Evolutionary conservation across 2,888 invertebrate genomes (phyloP), one percentile per base, ranked within the genome.

Genomic region (Caenorhabditis sinica): DNA sequence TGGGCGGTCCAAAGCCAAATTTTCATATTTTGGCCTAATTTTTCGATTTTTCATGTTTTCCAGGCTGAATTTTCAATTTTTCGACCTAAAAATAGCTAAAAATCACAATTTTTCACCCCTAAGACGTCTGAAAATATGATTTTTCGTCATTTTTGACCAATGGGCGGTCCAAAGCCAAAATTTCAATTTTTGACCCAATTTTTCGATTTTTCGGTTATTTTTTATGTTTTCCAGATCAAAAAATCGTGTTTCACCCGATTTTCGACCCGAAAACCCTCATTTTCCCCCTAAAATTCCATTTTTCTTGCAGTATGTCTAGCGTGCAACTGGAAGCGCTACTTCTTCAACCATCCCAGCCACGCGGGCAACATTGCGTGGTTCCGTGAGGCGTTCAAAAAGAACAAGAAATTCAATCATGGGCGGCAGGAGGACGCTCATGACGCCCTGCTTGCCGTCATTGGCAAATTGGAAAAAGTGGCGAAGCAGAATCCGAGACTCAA

Each of bases 381-480:
- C 61, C 40, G 71, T 43, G 84, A 84, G 25, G 84, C 84, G 8
- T 84, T 84, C 43, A 71, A 61, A 60, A 51, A 25, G 36, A 66
- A 75, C 13, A 17, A 30, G 43, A 84, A 84, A 23, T 84, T 84
- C 84, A 84, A 84, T 58, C 80, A 80, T 20, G 84, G 84, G 1
- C 80, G 80, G 2, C 84, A 84, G 33, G 84, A 84, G 20, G 84
- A 84, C 30, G 84, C 84, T 30, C 84, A 84, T 25, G 84, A 84
- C 40, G 84, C 84, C 33, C 72, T 84, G 28, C 60, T 84, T 0
- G 75, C 80, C 5, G 80, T 84, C 66, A 25, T 84, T 33, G 84
- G 75, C 8, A 84, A 84, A 30, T 17, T 84, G 5, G 84, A 84
- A 30, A 71, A 80, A 23, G 75, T 76, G 9, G 73, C 74, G 0